phyloP scores from a whole-genome alignment of 1,140 invertebrate genomes.

The Bradynema listronoti region DNA sequence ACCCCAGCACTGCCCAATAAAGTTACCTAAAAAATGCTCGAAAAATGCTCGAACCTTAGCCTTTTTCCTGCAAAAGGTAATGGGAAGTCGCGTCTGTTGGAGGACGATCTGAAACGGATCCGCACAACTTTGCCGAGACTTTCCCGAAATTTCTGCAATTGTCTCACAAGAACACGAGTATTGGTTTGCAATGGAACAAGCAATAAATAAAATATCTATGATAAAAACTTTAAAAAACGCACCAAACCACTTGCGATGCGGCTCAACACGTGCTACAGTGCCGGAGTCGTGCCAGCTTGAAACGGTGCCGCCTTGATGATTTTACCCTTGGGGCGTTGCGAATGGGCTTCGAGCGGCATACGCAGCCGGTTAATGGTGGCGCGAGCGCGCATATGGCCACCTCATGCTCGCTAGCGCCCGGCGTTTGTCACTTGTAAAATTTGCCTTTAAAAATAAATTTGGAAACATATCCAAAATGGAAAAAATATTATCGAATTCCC shows the following conservation, averaged over 20 bases:
- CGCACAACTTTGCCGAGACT: conserved; percentile 78
- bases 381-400: conserved; percentile 70
- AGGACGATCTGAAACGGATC: conserved; percentile 97
- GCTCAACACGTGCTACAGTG: conserved; percentile 83
- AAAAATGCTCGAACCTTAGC: conserved; percentile 69
- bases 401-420: too few relatives aligned
- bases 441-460: too few relatives aligned
- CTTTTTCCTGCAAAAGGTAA: conserved; percentile 86
- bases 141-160: conserved; percentile 83
- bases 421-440: too few relatives aligned
- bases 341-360: conserved; percentile 84
- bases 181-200: too few relatives aligned
- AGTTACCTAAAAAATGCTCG: too few relatives aligned
- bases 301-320: conserved; percentile 89
- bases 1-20: too few relatives aligned
- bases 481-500: too few relatives aligned
- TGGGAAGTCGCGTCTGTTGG: conserved; percentile 86
- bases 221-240: conserved; percentile 10
- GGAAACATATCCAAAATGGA: too few relatives aligned
- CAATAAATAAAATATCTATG: too few relatives aligned
- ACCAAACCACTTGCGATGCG: conserved; percentile 94
- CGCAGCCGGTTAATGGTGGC: conserved; percentile 88
- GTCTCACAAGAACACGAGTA: conserved; percentile 7
- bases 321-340: conserved; percentile 80
- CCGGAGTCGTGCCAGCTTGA: conserved; percentile 79